phyloP scores from a whole-genome alignment of 2,888 invertebrate genomes.

The Morpho helenor region DNA sequence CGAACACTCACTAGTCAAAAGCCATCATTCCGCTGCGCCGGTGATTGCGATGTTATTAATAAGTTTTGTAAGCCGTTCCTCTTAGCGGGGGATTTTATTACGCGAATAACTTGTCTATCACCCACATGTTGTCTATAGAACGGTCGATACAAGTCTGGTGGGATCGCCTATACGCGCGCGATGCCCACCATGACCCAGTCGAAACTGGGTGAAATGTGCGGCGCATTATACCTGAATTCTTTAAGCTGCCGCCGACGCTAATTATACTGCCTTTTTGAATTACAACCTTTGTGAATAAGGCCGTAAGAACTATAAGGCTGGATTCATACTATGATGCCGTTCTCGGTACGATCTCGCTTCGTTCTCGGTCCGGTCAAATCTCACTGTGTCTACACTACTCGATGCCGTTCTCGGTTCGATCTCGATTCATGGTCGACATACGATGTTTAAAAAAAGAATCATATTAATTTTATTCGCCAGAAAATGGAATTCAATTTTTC shows the following conservation, averaged over 20 bases:
- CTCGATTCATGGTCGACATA: too few species aligned
- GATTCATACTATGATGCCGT: too few species aligned
- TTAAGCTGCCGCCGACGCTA: constrained; percentile 13
- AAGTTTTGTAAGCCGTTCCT: constrained; percentile 4
- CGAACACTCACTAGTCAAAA: constrained; percentile 10
- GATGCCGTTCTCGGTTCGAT: too few species aligned
- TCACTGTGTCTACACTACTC: too few species aligned
- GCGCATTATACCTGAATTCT: constrained; percentile 26
- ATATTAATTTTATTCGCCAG: too few species aligned
- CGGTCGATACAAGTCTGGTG: constrained; percentile 19
- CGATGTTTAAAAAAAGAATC: too few species aligned
- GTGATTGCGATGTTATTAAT: constrained; percentile 5
- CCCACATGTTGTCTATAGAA: constrained; percentile 35
- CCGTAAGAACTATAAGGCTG: not conserved
- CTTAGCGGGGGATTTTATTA: constrained; percentile 24
- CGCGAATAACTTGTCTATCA: constrained; percentile 21
- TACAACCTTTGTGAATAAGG: not conserved
- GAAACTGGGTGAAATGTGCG: constrained; percentile 38
- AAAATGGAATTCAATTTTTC: too few species aligned
- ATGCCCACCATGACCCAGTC: constrained; percentile 35
- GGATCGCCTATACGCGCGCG: constrained; percentile 9
- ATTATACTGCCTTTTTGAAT: not conserved
- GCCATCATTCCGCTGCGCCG: constrained; percentile 7
- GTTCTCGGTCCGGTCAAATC: too few species aligned
- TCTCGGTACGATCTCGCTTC: too few species aligned